These are phyloP conservation scores for Psammodynastes pulverulentus DNA, from an alignment of 2,113 vertebrate species.

Conservation along the genomic window DNA sequence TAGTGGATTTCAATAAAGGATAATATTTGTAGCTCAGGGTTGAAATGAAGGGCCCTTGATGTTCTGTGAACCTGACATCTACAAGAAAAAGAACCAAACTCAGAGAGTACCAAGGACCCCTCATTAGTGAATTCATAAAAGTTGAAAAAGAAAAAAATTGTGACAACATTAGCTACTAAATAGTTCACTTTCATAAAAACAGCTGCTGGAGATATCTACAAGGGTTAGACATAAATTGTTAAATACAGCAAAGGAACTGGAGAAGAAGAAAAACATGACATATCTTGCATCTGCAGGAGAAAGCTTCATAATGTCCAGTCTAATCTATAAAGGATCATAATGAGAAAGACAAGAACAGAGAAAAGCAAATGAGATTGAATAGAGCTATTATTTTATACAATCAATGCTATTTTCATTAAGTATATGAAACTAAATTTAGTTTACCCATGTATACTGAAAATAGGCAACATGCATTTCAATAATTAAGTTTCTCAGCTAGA, in stretches of 20 bases:
- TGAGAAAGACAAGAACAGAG: neutral
- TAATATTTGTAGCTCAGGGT: neutral
- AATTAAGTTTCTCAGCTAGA: neutral
- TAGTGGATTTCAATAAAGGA: neutral
- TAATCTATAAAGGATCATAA: neutral
- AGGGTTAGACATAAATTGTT: neutral
- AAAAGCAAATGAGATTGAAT: neutral
- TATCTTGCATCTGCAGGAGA: neutral
- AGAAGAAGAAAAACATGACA: neutral
- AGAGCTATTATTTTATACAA: neutral
- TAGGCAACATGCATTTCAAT: neutral
- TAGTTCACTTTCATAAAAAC: neutral
- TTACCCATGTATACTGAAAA: neutral
- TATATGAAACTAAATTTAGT: neutral
- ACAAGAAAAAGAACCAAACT: neutral
- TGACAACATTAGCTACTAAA: neutral
- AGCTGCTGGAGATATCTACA: neutral
- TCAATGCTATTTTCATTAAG: neutral
- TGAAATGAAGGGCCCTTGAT: neutral
- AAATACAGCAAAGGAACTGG: neutral
- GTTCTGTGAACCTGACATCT: neutral
- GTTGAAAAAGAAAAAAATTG: neutral
- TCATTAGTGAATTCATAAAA: neutral
- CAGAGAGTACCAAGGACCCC: neutral
- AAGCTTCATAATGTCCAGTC: neutral